Evolutionary conservation across 2,113 vertebrate genomes (phyloP), one percentile per base, ranked within the genome.

Genomic region (Periophthalmodon schlosseri): DNA sequence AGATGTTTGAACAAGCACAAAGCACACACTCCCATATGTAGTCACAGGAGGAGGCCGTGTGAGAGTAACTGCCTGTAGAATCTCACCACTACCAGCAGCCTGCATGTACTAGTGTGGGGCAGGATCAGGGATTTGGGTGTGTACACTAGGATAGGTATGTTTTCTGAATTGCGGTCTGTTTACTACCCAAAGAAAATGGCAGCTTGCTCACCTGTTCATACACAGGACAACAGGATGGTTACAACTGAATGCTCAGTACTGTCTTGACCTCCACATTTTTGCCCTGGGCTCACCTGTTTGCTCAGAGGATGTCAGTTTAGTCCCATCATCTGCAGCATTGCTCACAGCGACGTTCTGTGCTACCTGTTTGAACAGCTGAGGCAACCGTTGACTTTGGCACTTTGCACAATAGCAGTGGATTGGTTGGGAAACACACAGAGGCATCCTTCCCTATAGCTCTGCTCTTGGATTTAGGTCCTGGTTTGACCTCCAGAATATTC

Each of bases 321-420:
- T 80, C 89, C 66, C 77, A 90, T 91, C 87, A 88, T 80, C 83
- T 77, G 46, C 86, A 91, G 91, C 88, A 81, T 73, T 47, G 39
- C n/a, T 49, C 75, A 74, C 85, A 68, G 79, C 78, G 20, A 70
- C 76, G 85, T 82, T 84, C 86, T 73, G 85, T 64, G 63, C 85
- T 90, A 88, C 84, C 83, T 94, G 87, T 93, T 94, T 93, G 88
- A 93, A 93, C 93, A 93, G 92, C 93, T 93, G 93, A 93, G 74
- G 66, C 71, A 76, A 77, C 84, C 75, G 81, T 87, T 88, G 89
- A 91, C 85, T 90, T 82, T 79, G 89, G 77, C 77, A 87, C 87
- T 87, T 88, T 87, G 73, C 88, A 84, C 86, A 91, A 89, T 77
- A 74, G 85, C 76, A 72, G 18, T n/a, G 71, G 82, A 61, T 78